Evolutionary conservation across 2,797 vertebrate genomes (phyloP), one percentile per base, ranked within the genome.

Genomic region (Corythornis leucogaster): DNA sequence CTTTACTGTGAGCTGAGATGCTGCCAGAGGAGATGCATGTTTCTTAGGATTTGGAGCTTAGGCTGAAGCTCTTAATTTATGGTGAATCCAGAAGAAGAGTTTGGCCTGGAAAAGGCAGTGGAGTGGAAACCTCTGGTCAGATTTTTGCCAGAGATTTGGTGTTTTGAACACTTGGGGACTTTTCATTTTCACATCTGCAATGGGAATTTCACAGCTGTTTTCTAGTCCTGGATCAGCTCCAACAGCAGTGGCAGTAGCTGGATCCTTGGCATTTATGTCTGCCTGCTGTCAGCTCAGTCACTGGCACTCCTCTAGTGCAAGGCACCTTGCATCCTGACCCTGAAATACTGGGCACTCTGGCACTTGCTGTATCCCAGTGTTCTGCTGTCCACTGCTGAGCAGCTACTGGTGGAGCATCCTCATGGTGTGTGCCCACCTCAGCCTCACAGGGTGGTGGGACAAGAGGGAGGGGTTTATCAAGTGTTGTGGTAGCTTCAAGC

Each of bases 281-380:
- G 90, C n/a, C 87, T 66, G 85, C 85, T 73, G 69, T 90, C 87
- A 21, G 8, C 38, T 83, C 62, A 21, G 1, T 92, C 81, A 26
- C 62, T 83, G 79, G 75, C 82, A 17, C 50, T 87, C 19, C 43
- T 78, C 50, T 89, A 69, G 69, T 50, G 68, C 38, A 64, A 50
- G 38, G 15, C 43, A n/a, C 18, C 71, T 80, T 90, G 71, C 35
- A 31, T 77, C 58, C 85, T 42, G 43, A 70, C 68, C 89, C 57
- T 77, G 63, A 89, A 90, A 64, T 26, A 50, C 0, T 8, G 67
- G 48, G 48, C 24, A 81, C 57, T 70, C 57, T 94, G 68, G 80
- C 70, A 45, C 12, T 62, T 79, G 71, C 45, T 74, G 28, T 35
- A 28, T 69, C 8, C 64, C 45, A 16, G 0, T 6, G 59, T 35